A percentile compares a stretch with the other conserved stretches of the same genome.
phyloP scores from a whole-genome alignment of 1,140 invertebrate genomes.

The Drosophila lini region DNA sequence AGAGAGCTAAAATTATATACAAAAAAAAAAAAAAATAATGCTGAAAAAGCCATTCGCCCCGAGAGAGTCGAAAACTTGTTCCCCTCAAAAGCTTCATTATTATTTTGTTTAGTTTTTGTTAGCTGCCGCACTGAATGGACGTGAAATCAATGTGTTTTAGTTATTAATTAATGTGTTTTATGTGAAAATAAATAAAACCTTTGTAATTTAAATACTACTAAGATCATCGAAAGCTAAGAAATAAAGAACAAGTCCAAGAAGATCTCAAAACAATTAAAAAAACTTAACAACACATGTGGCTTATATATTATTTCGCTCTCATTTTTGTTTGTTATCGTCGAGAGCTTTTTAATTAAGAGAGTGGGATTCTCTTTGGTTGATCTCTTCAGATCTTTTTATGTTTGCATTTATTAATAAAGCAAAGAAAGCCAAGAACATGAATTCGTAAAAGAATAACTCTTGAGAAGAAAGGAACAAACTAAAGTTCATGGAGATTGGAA shows the following conservation, averaged over 20 bases:
- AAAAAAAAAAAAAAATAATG: neutral
- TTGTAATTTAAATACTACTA: neutral
- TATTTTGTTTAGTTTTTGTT: slow-evolving; percentile 18
- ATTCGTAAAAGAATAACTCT: neutral
- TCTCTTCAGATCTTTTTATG: neutral
- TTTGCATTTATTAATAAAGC: neutral
- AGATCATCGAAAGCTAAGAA: neutral
- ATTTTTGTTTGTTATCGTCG: neutral
- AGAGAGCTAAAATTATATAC: neutral
- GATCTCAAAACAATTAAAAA: neutral
- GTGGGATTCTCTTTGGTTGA: neutral
- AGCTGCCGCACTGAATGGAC: neutral
- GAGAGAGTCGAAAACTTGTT: neutral
- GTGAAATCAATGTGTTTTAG: neutral
- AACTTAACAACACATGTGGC: neutral
- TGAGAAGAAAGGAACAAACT: neutral
- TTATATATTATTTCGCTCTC: neutral
- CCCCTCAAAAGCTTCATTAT: slow-evolving; percentile 8
- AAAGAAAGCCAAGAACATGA: neutral
- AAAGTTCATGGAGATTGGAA: neutral
- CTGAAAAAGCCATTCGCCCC: slow-evolving; percentile 13
- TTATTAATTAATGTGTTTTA: neutral
- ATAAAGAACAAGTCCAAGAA: too few relatives aligned
- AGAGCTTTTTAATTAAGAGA: slow-evolving; percentile 1
- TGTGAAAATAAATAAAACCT: neutral